Conservation (phyloP, 2,888 invertebrate genomes). For the Pterobdella sp. region DNA sequence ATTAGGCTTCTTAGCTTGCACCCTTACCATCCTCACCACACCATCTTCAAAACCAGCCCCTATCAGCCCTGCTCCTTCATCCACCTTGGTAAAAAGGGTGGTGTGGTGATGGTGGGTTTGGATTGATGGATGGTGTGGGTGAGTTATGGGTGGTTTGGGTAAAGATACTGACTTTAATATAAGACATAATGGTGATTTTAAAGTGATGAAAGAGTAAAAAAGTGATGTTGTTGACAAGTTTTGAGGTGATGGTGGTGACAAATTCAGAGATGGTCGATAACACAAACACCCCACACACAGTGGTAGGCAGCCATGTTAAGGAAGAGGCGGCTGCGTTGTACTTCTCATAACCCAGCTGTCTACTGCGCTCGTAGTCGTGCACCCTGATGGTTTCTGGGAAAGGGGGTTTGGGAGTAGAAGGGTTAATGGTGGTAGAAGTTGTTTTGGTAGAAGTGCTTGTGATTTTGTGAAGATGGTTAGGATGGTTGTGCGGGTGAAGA, state of each 20-base stretch:
- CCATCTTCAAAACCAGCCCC: slow-evolving; percentile 50
- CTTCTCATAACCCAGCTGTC: neutral
- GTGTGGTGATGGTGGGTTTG: neutral
- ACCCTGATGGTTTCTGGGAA: slow-evolving; percentile 26
- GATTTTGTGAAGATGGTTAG: neutral
- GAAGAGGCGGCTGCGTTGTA: slow-evolving; percentile 28
- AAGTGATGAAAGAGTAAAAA: neutral
- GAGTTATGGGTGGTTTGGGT: neutral
- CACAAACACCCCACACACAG: slow-evolving; percentile 20
- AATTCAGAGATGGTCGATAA: neutral
- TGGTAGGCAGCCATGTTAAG: slow-evolving; percentile 29
- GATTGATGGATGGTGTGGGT: neutral
- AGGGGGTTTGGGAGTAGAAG: too few relatives aligned
- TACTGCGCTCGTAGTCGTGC: slow-evolving; percentile 21
- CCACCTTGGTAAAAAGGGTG: slow-evolving; percentile 43
- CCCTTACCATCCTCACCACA: slow-evolving; percentile 46
- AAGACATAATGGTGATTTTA: neutral
- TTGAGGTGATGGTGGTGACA: neutral
- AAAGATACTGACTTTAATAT: neutral
- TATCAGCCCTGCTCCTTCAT: slow-evolving; percentile 47
- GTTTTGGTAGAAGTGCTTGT: neutral
- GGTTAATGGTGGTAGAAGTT: neutral
- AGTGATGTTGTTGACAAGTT: neutral
- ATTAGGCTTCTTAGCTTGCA: slow-evolving; percentile 40
- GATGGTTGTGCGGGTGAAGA: neutral